Conservation (phyloP, 1,140 invertebrate species). For the silkworm (Bombyx mori) region DNA sequence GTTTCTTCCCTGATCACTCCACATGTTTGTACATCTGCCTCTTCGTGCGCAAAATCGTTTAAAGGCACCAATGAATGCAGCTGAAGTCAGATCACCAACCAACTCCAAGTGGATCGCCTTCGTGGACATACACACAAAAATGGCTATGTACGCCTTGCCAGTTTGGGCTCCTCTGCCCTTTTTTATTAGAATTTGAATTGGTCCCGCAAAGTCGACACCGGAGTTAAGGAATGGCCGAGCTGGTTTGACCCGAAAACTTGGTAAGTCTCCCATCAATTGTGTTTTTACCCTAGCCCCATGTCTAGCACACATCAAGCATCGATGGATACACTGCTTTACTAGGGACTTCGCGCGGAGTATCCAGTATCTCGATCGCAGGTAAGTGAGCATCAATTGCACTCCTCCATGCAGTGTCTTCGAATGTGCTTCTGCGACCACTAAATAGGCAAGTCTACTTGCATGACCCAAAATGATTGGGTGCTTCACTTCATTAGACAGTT, state of each 20-base stretch:
- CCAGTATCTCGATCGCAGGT: conserved; percentile 3
- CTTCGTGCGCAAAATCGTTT: conserved; percentile 15
- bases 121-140: conserved; percentile 17
- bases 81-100: conserved; percentile 12
- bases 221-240: conserved; percentile 2
- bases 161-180: conserved; percentile 15
- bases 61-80: conserved; percentile 18
- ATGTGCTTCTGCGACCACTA: conserved; percentile 3
- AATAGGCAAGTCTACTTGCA: neutral
- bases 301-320: conserved; percentile 3
- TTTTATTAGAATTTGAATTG: conserved; percentile 5
- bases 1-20: conserved; percentile 18
- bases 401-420: conserved; percentile 5
- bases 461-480: conserved; percentile 3
- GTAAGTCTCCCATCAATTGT: conserved; percentile 6
- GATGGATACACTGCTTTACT: neutral
- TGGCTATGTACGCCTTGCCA: conserved; percentile 12
- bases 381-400: conserved; percentile 6
- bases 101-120: conserved; percentile 18
- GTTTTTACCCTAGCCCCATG: neutral
- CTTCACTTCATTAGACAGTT: neutral
- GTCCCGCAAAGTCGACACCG: conserved; percentile 6
- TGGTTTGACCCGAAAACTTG: neutral
- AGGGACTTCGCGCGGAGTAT: neutral
- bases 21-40: conserved; percentile 13